Percentiles rank a stretch among this genome's conserved stretches.
Conservation (phyloP, 2,113 vertebrate species). For the Pangasianodon gigas region DNA sequence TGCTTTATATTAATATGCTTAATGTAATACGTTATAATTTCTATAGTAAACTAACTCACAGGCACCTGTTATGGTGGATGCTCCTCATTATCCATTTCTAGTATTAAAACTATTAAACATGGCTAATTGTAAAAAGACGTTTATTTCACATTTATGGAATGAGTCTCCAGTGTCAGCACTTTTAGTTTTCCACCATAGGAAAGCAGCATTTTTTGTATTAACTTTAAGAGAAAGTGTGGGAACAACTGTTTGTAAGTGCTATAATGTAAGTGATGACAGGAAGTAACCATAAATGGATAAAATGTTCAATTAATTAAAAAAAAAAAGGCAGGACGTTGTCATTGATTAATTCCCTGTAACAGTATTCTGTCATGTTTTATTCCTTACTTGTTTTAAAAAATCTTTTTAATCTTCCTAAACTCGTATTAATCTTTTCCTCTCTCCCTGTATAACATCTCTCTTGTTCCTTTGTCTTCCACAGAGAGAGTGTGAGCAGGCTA, state of each 20-base stretch:
- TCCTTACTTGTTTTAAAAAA: too few relatives aligned
- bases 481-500: conserved; percentile 89
- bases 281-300: not conserved
- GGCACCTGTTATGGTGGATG: not conserved
- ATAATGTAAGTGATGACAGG: not conserved
- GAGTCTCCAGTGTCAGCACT: not conserved
- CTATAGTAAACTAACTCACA: not conserved
- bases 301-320: not conserved
- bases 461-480: conserved; percentile 58
- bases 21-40: not conserved
- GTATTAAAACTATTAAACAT: not conserved
- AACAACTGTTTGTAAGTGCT: not conserved
- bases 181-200: not conserved
- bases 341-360: not conserved
- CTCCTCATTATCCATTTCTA: not conserved
- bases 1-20: not conserved
- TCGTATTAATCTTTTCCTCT: not conserved
- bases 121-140: not conserved
- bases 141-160: not conserved
- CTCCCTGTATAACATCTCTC: not conserved
- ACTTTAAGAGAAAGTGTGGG: not conserved
- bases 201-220: not conserved
- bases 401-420: too few relatives aligned
- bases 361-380: too few relatives aligned
- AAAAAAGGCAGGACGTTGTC: not conserved